These are phyloP conservation scores for Lichenostomus cassidix DNA, from an alignment of 2,113 vertebrate genomes.

Conservation along the genomic window DNA sequence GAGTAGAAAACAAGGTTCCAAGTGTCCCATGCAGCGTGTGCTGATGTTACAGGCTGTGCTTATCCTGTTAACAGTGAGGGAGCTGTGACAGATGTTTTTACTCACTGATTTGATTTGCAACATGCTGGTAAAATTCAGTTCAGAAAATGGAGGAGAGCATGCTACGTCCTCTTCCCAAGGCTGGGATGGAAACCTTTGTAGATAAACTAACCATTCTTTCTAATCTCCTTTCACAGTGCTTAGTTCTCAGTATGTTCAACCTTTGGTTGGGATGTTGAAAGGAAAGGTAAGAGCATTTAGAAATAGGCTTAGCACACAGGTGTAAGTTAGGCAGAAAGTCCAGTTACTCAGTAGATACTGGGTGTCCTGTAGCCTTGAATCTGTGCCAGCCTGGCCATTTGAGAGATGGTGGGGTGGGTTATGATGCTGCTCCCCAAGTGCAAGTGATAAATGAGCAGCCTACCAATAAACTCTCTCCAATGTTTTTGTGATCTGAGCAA, in stretches of 20 bases:
- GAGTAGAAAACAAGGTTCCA: neutral
- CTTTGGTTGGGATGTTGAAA: neutral
- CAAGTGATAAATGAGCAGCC: neutral
- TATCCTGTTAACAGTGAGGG: neutral
- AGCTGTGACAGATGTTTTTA: neutral
- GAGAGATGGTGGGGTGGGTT: neutral
- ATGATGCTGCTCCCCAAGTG: neutral
- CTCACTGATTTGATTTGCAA: neutral
- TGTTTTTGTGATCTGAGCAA: neutral
- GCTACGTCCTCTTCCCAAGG: neutral
- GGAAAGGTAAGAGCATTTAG: neutral
- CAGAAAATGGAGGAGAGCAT: neutral
- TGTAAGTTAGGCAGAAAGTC: neutral
- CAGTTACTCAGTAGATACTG: neutral
- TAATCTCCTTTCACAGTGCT: neutral
- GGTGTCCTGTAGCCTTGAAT: neutral
- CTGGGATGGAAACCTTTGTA: neutral
- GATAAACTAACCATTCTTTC: neutral
- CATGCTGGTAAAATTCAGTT: neutral
- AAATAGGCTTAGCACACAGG: neutral
- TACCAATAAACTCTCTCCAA: neutral
- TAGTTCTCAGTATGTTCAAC: neutral
- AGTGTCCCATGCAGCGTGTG: neutral
- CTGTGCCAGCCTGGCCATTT: neutral
- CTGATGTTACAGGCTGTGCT: rapidly evolving